A percentile compares a stretch with the other conserved stretches of the same genome.
These are phyloP conservation scores for Prunella strophiata DNA, from an alignment of 2,797 vertebrate genomes.

Conservation along the genomic window DNA sequence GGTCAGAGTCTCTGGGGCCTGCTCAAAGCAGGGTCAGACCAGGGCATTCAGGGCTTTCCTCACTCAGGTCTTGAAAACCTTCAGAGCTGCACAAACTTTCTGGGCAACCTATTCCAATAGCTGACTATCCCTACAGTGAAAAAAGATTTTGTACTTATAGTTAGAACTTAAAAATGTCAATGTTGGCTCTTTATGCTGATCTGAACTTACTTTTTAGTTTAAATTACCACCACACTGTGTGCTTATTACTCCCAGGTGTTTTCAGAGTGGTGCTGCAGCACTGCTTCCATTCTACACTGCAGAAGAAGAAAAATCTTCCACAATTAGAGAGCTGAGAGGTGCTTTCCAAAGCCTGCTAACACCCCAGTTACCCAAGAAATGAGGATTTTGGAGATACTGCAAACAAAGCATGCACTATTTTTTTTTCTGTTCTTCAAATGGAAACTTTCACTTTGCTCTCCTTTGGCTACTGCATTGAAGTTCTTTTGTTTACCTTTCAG, in stretches of 20 bases:
- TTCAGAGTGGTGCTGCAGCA: background rate
- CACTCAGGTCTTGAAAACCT: background rate
- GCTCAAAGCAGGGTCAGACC: background rate
- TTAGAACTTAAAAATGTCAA: background rate
- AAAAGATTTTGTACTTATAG: background rate
- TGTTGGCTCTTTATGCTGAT: background rate
- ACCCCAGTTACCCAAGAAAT: background rate
- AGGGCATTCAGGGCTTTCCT: background rate
- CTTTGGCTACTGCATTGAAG: background rate
- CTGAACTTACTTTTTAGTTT: background rate
- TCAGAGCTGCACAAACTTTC: background rate
- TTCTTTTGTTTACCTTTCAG: slow-evolving; percentile 42
- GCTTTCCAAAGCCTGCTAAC: background rate
- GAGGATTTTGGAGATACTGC: background rate
- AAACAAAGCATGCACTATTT: background rate
- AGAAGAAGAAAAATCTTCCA: background rate
- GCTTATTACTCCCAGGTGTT: background rate
- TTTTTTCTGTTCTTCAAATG: background rate
- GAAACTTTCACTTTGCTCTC: background rate
- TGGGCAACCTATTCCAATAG: background rate
- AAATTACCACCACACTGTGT: background rate
- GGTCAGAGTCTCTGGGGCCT: background rate
- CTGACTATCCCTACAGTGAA: background rate
- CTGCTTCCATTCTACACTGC: background rate
- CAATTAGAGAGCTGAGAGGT: background rate